Conservation (phyloP, 2,113 vertebrate genomes). For the Rhynchopsitta pachyrhyncha region DNA sequence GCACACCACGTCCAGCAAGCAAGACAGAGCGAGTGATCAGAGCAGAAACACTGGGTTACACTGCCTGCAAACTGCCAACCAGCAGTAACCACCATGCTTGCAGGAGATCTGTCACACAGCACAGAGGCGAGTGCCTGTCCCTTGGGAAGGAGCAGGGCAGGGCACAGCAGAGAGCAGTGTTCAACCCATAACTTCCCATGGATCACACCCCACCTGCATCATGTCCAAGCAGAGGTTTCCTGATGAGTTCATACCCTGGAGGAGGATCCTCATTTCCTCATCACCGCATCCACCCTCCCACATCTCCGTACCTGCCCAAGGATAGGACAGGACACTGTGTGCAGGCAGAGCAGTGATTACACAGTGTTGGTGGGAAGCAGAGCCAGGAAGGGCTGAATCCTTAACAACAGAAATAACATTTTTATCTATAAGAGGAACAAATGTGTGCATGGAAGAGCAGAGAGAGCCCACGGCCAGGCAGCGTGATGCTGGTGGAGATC, state of each 20-base stretch:
- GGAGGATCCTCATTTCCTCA: accelerated
- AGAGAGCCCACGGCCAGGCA: background rate
- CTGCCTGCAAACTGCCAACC: background rate
- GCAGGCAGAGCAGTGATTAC: background rate
- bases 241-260: background rate
- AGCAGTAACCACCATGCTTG: accelerated
- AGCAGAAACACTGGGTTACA: background rate
- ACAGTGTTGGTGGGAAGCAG: accelerated
- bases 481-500: background rate
- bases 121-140: background rate
- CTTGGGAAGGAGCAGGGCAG: background rate
- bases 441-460: background rate
- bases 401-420: background rate
- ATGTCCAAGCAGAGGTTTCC: background rate
- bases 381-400: background rate
- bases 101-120: background rate
- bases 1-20: background rate
- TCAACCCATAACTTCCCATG: accelerated
- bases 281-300: accelerated
- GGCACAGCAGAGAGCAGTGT: background rate
- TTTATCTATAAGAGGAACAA: background rate
- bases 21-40: background rate
- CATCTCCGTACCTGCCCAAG: background rate
- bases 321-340: accelerated
- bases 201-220: accelerated